Evolutionary conservation across 2,113 vertebrate genomes (phyloP), one percentile per base, ranked within the genome.

Genomic region (Dicentrarchus labrax): DNA sequence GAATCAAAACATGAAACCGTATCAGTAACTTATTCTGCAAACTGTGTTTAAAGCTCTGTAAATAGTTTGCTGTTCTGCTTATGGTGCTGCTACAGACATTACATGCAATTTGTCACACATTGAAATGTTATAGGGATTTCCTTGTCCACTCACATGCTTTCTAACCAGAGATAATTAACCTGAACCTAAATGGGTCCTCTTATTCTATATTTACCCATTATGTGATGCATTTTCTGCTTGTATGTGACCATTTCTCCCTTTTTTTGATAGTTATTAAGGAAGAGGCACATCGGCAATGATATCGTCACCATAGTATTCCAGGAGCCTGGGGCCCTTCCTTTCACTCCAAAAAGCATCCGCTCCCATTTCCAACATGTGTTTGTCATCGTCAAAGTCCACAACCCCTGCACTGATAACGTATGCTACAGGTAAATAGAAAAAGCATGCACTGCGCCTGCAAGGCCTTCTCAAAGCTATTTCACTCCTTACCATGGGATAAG

Each of bases 291-390:
- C 47, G 98, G 98, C 93, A 99, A 99, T 87, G 98, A 99, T 87
- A 99, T 99, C 76, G 98, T 99, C 92, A 99, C 98, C 89, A 97
- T 99, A 91, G 96, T 99, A 88, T 99, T 99, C 94, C 98, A 99
- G 96, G 98, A 99, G 93, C 98, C 98, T 0, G 98, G 98, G 79
- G 97, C 98, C 62, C 96, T 98, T 89, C 97, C 98, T 82, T 99
- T 99, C 87, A 99, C 98, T 74, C 98, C 98, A 30, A 97, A 97
- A 95, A 96, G 96, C 95, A 98, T 99, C 94, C 97, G 98, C 86
- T 99, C 98, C 22, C 98, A 99, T 94, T 99, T 99, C 85, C 98
- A 99, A 70, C 98, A 99, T 68, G 98, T 99, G 70, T 99, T 99
- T 91, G 97, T 99, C 93, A 98, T 98, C 72, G 98, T 99, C 93